Base-by-base conservation (phyloP, 1,140 invertebrate species). In the Lepidurus couesii region DNA sequence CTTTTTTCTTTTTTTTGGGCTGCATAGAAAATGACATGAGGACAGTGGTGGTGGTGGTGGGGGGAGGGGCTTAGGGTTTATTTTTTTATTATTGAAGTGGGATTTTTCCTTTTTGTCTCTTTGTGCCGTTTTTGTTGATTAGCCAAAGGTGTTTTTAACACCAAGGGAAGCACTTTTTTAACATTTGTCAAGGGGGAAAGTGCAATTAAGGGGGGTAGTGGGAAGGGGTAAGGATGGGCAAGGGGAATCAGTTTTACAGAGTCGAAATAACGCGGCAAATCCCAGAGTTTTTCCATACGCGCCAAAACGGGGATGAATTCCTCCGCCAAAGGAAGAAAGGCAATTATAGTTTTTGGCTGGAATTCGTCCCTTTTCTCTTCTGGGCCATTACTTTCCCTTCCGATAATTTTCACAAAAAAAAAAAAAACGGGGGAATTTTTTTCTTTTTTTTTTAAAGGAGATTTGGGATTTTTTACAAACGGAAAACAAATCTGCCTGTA, bases 1-100 rank as follows among this genome's bases (percentile, higher is more conserved):
- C 53, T 65, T 53, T 53, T 53, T 53, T 13, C 13, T 65, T 65
- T 9, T 47, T 11, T 65, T 65, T 65, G 53, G 21, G 53, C 53
- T 65, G 53, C 53, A 65, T 65, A 65, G 53, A 65, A 65, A 65
- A 65, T 65, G 53, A 65, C 53, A 65, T 65, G 53, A 65, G 53
- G 21, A 65, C 53, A 65, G 13, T 65, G 53, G 21, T 65, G 21
- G 53, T 65, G 21, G 6, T 65, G 53, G 53, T n/a, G n/a, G n/a
- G 47, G 53, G 21, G 5, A 21, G 16, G 16, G 5, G 53, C 8
- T 21, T 7, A 16, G 21, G 21, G 16, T 65, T 9, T 13, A 65
- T 65, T 65, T 21, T 65, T 65, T 65, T 65, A 13, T 65, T 65
- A 65, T 65, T 65, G 16, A 1, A 65, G 53, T 7, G 53, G 13